A percentile compares a stretch with the other conserved stretches of the same genome.
Conservation (phyloP, 1,140 invertebrate genomes). For the Dufourea novaeangliae region DNA sequence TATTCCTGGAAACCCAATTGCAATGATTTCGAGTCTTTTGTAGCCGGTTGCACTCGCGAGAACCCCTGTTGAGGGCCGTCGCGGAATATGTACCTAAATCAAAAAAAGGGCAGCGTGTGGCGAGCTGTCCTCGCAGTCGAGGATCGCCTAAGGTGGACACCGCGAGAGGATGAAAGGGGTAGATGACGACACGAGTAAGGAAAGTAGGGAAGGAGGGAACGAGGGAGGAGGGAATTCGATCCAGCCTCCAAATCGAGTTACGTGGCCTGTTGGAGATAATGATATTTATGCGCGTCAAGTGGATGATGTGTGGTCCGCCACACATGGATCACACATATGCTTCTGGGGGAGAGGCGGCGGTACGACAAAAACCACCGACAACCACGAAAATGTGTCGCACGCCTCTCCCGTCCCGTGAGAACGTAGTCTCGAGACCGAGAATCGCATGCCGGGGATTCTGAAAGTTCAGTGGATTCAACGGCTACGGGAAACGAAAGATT, state of each 20-base stretch:
- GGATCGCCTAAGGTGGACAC: slow-evolving; percentile 23
- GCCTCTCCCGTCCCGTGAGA: slow-evolving; percentile 42
- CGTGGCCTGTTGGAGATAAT: slow-evolving; percentile 69
- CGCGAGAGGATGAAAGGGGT: background rate
- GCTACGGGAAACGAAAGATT: too few species aligned
- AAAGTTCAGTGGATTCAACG: slow-evolving; percentile 25
- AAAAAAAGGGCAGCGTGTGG: slow-evolving; percentile 12
- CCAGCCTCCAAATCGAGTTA: slow-evolving; percentile 66
- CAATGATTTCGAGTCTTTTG: too few species aligned
- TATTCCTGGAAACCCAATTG: too few species aligned
- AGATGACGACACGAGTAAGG: background rate
- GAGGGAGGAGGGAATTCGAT: slow-evolving; percentile 47
- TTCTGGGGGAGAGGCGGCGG: slow-evolving; percentile 2
- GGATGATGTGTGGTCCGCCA: slow-evolving; percentile 59
- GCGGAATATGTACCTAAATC: too few species aligned
- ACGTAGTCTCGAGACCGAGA: slow-evolving; percentile 3
- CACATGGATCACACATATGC: slow-evolving; percentile 56
- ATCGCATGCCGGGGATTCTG: slow-evolving; percentile 11
- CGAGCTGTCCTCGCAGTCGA: background rate
- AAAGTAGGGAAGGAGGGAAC: slow-evolving; percentile 13
- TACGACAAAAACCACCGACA: slow-evolving; percentile 39
- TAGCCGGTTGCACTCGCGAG: too few species aligned
- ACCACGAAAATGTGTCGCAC: slow-evolving; percentile 41
- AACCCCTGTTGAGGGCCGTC: too few species aligned
- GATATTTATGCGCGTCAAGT: slow-evolving; percentile 71